Evolutionary conservation across 2,113 vertebrate genomes (phyloP), one percentile per base, ranked within the genome.

Genomic region (Labrus mixtus): DNA sequence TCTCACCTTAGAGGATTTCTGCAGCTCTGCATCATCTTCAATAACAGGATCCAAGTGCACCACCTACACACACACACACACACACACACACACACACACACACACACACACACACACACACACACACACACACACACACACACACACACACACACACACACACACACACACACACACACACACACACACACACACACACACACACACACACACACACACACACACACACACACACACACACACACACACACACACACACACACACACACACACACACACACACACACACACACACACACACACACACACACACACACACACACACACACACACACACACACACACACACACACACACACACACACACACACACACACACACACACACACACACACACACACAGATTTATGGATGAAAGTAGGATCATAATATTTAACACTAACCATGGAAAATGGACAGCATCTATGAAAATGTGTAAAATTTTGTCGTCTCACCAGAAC

Each of bases 1-100:
- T 22, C 59, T 76, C 90, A 99, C 98, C 95, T 99, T 99, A 0
- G 97, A 98, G 79, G 95, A 98, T 54, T 96, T 98, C 91, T 97
- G 97, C 59, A 99, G 94, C 73, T 98, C 96, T 1, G 83, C 94
- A 63, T 98, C 96, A 6, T 97, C 96, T 57, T 93, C 95, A 53
- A 98, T 97, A 62, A 96, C 93, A 0, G 95, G 95, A 81, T 98
- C 95, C 93, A 98, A 78, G 17, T 93, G 93, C 67, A 97, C 95
- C 70, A 98, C 95, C 98, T 99, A 81, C 58, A 54, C 6, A 62
- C 68, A 77, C 74, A 69, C 39, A 71, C 19, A 54, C 13, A 71
- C 50, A 62, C 22, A 48, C 19, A 39, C n/a, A n/a, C n/a, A n/a
- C n/a, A n/a, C n/a, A n/a, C n/a, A n/a, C n/a, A n/a, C n/a, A 81